Percentiles rank a stretch among this genome's conserved stretches.
phyloP scores from a whole-genome alignment of 2,888 invertebrate genomes.

The Temnothorax rugatulus region DNA sequence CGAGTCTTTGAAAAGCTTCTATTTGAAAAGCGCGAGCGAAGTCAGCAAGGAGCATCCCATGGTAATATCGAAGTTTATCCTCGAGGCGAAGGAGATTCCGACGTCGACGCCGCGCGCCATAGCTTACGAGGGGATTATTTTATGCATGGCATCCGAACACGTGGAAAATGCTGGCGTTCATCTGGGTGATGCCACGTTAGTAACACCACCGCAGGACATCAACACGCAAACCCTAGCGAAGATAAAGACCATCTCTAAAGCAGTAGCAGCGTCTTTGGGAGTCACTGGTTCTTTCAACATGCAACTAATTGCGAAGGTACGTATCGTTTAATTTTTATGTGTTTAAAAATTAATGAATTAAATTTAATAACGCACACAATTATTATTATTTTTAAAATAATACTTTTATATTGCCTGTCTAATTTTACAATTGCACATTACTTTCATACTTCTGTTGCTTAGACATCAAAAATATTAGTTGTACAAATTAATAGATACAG shows the following conservation, averaged over 20 bases:
- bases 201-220: conserved; percentile 99
- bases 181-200: conserved; percentile 98
- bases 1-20: no score
- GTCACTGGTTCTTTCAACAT: conserved; percentile 99
- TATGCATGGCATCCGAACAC: conserved; percentile 99
- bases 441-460: not conserved
- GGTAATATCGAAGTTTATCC: conserved; percentile 99
- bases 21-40: conserved; percentile 96
- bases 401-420: not conserved
- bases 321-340: not conserved
- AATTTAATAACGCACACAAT: not conserved
- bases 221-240: conserved; percentile 96
- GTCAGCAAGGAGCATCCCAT: conserved; percentile 99
- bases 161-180: conserved; percentile 99
- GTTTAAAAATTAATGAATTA: not conserved
- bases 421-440: not conserved
- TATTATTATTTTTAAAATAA: not conserved
- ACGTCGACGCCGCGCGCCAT: conserved; percentile 99
- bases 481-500: not conserved
- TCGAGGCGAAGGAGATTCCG: conserved; percentile 99
- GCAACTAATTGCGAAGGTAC: conserved; percentile 99
- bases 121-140: conserved; percentile 96
- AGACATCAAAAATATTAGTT: not conserved
- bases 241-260: conserved; percentile 95
- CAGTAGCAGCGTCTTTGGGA: conserved; percentile 95